phyloP scores from a whole-genome alignment of 1,140 invertebrate genomes.

The Apis cerana region DNA sequence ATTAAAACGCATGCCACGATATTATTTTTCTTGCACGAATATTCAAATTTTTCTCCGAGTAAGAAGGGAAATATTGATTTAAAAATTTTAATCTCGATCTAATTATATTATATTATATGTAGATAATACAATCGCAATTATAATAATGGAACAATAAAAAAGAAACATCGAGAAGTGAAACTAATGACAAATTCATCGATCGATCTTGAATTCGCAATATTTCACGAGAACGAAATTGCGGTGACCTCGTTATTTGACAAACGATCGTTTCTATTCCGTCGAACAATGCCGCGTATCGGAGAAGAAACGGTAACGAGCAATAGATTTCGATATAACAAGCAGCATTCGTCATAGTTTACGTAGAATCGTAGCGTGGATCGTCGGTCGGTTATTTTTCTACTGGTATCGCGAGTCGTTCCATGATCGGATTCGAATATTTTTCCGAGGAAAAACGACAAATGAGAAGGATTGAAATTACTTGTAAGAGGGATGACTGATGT shows the following conservation, averaged over 20 bases:
- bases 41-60: too few relatives aligned
- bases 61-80: too few relatives aligned
- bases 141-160: not conserved
- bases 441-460: not conserved
- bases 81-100: too few relatives aligned
- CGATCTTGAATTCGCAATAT: not conserved
- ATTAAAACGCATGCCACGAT: too few relatives aligned
- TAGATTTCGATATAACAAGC: constrained; percentile 43
- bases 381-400: not conserved
- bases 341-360: constrained; percentile 25
- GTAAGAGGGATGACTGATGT: not conserved
- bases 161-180: not conserved
- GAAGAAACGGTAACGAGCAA: constrained; percentile 46
- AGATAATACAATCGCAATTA: not conserved
- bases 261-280: not conserved
- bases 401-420: not conserved
- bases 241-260: constrained; percentile 34
- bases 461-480: not conserved
- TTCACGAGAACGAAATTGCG: constrained; percentile 12
- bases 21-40: too few relatives aligned
- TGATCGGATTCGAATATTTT: not conserved
- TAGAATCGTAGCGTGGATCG: constrained; percentile 5
- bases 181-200: not conserved
- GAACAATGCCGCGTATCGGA: not conserved
- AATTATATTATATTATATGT: too few relatives aligned